Conservation (phyloP, 2,797 vertebrate genomes). For the Pangasius macronema region DNA sequence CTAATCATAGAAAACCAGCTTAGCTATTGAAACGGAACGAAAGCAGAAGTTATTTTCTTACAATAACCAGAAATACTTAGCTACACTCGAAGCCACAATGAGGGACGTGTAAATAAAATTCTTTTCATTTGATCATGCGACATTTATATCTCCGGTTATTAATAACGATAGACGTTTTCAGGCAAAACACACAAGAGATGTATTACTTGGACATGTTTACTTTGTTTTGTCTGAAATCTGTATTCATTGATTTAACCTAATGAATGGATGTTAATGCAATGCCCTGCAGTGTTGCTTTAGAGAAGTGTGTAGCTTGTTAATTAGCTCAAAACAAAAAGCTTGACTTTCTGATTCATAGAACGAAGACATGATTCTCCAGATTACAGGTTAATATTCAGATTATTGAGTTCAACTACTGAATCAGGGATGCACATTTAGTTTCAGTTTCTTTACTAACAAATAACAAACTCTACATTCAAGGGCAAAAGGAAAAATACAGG, state of each 20-base stretch:
- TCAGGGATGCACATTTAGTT: not conserved
- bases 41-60: constrained; percentile 17
- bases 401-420: not conserved
- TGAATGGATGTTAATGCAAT: not conserved
- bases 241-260: not conserved
- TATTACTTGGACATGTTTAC: not conserved
- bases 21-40: constrained; percentile 11
- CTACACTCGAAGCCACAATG: not conserved
- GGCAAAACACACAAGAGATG: not conserved
- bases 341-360: not conserved
- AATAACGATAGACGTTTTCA: not conserved
- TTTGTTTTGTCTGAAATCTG: not conserved
- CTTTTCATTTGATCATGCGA: not conserved
- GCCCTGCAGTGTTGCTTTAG: not conserved
- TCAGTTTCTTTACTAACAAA: not conserved
- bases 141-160: constrained; percentile 2
- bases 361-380: not conserved
- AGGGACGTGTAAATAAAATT: not conserved
- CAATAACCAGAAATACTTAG: constrained; percentile 3
- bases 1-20: not conserved
- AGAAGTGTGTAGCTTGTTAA: not conserved
- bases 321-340: not conserved
- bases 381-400: not conserved
- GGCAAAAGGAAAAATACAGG: not conserved
- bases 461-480: not conserved